Conservation (phyloP, 2,888 invertebrate species). For the Drosophila melanosoma region DNA sequence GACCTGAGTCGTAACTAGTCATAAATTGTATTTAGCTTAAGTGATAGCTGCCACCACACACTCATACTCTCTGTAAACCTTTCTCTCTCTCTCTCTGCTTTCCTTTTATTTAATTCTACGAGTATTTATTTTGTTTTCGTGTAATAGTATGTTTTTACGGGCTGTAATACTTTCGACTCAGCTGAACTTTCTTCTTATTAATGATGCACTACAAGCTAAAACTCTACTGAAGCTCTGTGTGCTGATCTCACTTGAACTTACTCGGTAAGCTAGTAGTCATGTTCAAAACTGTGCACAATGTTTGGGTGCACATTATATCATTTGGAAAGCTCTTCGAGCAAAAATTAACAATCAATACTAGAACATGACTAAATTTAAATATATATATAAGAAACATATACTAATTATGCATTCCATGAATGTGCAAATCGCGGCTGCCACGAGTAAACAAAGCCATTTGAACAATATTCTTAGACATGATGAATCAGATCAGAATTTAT, state of each 20-base stretch:
- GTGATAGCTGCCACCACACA: constrained; percentile 35
- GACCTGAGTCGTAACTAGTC: constrained; percentile 18
- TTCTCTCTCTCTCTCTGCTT: constrained; percentile 5
- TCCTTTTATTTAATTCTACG: constrained; percentile 52
- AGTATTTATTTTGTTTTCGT: constrained; percentile 62
- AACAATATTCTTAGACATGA: constrained; percentile 37
- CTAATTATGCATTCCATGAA: constrained; percentile 48
- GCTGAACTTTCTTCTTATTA: constrained; percentile 41
- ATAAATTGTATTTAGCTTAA: constrained; percentile 54
- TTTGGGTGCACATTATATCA: constrained; percentile 21
- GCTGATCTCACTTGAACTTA: constrained; percentile 31
- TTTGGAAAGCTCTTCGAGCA: constrained; percentile 35
- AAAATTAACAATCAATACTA: constrained; percentile 7
- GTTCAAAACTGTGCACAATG: constrained; percentile 34
- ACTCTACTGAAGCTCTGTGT: constrained; percentile 33
- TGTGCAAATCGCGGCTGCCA: constrained; percentile 41
- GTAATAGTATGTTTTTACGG: constrained; percentile 36
- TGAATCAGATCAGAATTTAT: constrained; percentile 30
- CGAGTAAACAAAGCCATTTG: constrained; percentile 1
- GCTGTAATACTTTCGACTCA: constrained; percentile 67
- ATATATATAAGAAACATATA: constrained; percentile 5
- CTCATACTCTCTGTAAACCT: constrained; percentile 26
- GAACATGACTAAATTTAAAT: constrained; percentile 48
- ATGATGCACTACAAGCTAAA: constrained; percentile 15
- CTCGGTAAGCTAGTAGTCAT: constrained; percentile 45